phyloP scores from a whole-genome alignment of 2,888 invertebrate species.

The Rhagophthalmus giganteus region DNA sequence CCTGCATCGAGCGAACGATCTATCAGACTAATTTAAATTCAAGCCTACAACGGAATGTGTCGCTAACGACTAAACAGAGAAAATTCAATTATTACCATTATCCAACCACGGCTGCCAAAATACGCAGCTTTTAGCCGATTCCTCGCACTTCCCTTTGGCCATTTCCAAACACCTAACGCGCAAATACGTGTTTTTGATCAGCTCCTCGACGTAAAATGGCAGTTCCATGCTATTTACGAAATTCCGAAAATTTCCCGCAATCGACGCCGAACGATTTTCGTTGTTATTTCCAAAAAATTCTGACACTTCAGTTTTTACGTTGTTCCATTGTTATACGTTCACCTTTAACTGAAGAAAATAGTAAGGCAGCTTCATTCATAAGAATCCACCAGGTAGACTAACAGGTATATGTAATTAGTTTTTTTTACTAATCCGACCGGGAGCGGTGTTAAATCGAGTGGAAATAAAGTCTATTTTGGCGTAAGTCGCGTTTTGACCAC shows the following conservation, averaged over 20 bases:
- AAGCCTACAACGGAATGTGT: too few species aligned
- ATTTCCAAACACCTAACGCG: conserved; percentile 26
- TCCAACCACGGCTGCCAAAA: conserved; percentile 57
- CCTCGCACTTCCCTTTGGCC: conserved; percentile 16
- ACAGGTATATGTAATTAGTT: conserved; percentile 54
- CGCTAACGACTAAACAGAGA: too few species aligned
- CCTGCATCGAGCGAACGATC: too few species aligned
- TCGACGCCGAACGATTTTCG: not conserved
- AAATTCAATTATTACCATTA: conserved; percentile 46
- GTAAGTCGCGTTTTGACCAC: conserved; percentile 46
- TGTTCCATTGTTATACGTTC: conserved; percentile 41
- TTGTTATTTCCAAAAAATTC: conserved; percentile 2
- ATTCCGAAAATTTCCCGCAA: not conserved
- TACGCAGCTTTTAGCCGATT: conserved; percentile 27
- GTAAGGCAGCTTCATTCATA: conserved; percentile 54
- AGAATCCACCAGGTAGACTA: conserved; percentile 51
- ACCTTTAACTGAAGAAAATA: conserved; percentile 44
- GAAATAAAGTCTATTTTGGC: conserved; percentile 41
- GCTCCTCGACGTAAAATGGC: conserved; percentile 44
- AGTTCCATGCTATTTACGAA: conserved; percentile 44
- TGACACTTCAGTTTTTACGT: conserved; percentile 34
- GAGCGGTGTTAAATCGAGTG: conserved; percentile 31
- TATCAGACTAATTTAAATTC: too few species aligned
- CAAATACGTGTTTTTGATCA: conserved; percentile 44
- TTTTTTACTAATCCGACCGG: conserved; percentile 43